Evolutionary conservation across 2,888 invertebrate genomes (phyloP).

Genomic region (Boloria selene): DNA sequence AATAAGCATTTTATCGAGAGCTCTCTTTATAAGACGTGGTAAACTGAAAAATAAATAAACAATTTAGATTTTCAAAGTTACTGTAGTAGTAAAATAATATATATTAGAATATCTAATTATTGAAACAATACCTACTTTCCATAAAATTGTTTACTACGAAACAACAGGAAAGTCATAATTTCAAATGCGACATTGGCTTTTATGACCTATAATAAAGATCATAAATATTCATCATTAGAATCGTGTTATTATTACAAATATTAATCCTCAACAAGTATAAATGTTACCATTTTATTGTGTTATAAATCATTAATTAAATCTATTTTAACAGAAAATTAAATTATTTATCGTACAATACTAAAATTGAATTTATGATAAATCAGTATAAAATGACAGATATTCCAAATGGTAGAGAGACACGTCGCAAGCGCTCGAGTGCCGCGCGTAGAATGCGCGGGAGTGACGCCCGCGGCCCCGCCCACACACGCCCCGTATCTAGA

Average conservation of each 20-base stretch:
- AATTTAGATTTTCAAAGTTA: too few relatives aligned
- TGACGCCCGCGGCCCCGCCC: constrained; percentile 56
- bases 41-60: not conserved
- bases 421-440: constrained; percentile 33
- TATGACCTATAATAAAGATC: too few relatives aligned
- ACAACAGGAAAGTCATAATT: too few relatives aligned
- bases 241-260: too few relatives aligned
- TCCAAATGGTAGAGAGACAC: constrained; percentile 13
- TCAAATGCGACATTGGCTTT: too few relatives aligned
- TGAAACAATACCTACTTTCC: too few relatives aligned
- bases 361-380: not conserved
- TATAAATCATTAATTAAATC: not conserved
- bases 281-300: too few relatives aligned
- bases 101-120: too few relatives aligned
- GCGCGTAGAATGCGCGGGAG: constrained; percentile 59
- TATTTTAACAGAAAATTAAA: not conserved
- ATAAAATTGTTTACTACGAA: too few relatives aligned
- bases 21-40: not conserved
- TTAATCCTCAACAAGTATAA: too few relatives aligned
- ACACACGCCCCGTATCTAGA: constrained; percentile 74
- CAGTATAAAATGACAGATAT: not conserved
- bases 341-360: not conserved
- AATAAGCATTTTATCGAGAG: constrained; percentile 17
- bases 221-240: too few relatives aligned
- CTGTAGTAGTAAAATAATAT: too few relatives aligned